Evolutionary conservation across 1,140 invertebrate genomes (phyloP), one percentile per base, ranked within the genome.

Genomic region (Drosophila bocqueti): DNA sequence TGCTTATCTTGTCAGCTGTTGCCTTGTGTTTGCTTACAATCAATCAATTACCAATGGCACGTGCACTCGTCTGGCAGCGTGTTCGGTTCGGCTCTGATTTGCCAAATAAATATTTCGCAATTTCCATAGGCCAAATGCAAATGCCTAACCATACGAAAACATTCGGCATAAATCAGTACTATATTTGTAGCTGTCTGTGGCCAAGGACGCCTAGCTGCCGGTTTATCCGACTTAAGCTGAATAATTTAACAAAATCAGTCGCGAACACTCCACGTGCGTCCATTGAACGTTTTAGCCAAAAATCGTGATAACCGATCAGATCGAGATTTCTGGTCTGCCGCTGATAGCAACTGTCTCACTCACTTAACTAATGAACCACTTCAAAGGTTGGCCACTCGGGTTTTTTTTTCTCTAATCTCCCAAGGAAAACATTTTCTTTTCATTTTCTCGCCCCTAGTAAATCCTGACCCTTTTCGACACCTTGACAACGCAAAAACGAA

Each of bases 1-100:
- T 76, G 62, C 57, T 77, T 62, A 60, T 69, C 74, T 77, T 79
- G 76, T 79, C 57, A 90, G 81, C 85, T 90, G 85, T 76, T 89
- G 60, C 61, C 63, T 65, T 67, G 47, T 57, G 57, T 81, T 68
- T 49, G 67, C 55, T 59, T 69, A 63, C 80, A 84, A 61, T 65
- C 50, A 74, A 74, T 74, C 71, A 74, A 74, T 74, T 74, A 74
- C 67, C 68, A 38, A 38, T 73, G 75, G 73, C 84, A 90, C 78
- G 81, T 79, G 74, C 67, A 64, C 55, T 73, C 63, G 57, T 80
- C 72, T 81, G 74, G 65, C 60, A 67, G 40, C 47, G 69, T 61
- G 65, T 67, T 50, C 49, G 49, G 13, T 15, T 73, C 21, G 67
- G 42, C 43, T 52, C 62, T 77, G 59, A 80, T 79, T 71, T 80